Evolutionary conservation across 2,797 vertebrate genomes (phyloP), one percentile per base, ranked within the genome.

Genomic region (Sarcophilus harrisii): DNA sequence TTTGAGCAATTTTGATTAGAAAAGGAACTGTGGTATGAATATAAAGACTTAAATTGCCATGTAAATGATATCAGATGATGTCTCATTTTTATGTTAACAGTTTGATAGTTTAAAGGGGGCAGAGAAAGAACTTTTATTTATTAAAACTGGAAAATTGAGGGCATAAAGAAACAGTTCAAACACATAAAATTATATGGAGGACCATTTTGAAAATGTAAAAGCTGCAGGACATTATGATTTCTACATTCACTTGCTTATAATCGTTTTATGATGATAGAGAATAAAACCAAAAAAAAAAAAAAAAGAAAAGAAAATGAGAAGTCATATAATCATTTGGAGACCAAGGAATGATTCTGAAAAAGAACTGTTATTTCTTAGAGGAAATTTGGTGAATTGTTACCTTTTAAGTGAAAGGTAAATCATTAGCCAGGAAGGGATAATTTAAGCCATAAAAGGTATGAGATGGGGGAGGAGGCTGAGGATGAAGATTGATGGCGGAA

Each of bases 71-170:
- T 81, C 2, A 27, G 38, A 81, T 27, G 73, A 81, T 81, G 18
- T n/a, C 38, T 81, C n/a, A 81, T 81, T 81, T 81, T 81, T 81
- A 81, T 81, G 73, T 81, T 38, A 81, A 81, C 73, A 81, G 38
- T 45, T 81, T 45, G 21, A 45, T 81, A 81, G 73, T 45, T 81
- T 81, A 45, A 81, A 81, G 21, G 1, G 38, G 38, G 38, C 16
- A 81, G 38, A 81, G 73, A 45, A 81, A 81, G 38, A 81, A 45
- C 73, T 81, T 73, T 38, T 81, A 81, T 81, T 81, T 81, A 81
- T 81, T 81, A 81, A 27, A 4, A 57, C 1, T 12, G 59, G 0
- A 0, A 0, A 2, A 28, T 1, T 16, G 21, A 1, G 27, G 13
- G 91, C 21, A 57, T 73, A 57, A 0, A 0, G 0, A 92, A 95